Evolutionary conservation across 2,797 vertebrate genomes (phyloP).

Genomic region (Simalia tracyae): DNA sequence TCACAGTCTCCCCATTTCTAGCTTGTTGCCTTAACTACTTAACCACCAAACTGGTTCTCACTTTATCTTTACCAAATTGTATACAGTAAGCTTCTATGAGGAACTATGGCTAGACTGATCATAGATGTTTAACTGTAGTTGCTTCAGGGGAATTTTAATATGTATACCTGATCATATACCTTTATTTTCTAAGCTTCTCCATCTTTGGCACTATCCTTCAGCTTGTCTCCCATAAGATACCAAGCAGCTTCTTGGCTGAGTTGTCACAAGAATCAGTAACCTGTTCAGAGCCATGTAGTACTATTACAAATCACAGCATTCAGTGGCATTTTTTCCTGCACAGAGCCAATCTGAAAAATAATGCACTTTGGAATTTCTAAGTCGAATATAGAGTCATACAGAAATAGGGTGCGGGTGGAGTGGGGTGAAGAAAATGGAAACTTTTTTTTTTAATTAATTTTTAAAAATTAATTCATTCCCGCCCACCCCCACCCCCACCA

Average conservation of each 20-base stretch:
- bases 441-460: no score
- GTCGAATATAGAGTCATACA: no score
- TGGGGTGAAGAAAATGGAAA: no score
- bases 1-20: no score
- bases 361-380: not conserved
- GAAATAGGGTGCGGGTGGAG: no score
- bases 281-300: not conserved
- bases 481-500: no score
- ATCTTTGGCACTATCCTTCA: not conserved
- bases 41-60: no score
- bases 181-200: not conserved
- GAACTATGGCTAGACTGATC: slow-evolving; percentile 58
- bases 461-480: not conserved
- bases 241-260: accelerated
- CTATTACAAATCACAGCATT: slow-evolving; percentile 15
- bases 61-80: slow-evolving; percentile 46
- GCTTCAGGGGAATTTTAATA: slow-evolving; percentile 55
- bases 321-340: not conserved
- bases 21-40: no score
- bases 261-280: not conserved
- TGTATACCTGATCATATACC: accelerated
- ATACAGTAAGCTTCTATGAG: slow-evolving; percentile 49
- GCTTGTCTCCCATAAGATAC: not conserved
- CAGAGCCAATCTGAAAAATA: not conserved
- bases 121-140: slow-evolving; percentile 63